Conservation (phyloP, 2,113 vertebrate genomes). For the Parus major region DNA sequence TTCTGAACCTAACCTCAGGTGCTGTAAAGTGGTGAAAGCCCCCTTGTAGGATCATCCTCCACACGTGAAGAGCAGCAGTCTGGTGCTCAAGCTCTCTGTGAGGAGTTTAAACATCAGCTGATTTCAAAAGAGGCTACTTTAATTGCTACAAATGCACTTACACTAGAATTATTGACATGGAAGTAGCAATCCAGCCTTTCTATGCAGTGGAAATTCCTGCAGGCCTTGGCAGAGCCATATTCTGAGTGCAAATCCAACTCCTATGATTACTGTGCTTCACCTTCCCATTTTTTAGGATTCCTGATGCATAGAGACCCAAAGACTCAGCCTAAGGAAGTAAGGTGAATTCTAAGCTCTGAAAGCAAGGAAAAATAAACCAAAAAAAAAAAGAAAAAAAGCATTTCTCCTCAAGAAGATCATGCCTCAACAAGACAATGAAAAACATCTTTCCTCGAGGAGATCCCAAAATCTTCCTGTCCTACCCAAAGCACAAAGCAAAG, state of each 20-base stretch:
- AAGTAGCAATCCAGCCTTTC: neutral
- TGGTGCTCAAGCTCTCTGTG: neutral
- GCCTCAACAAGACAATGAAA: neutral
- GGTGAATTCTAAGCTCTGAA: neutral
- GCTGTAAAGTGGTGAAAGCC: neutral
- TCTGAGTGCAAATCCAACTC: neutral
- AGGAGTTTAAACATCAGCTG: neutral
- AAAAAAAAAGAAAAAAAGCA: rapidly evolving
- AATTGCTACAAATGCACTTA: neutral
- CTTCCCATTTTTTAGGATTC: neutral
- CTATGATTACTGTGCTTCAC: neutral
- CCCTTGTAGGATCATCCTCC: neutral
- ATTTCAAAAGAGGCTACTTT: neutral
- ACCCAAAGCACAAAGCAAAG: neutral
- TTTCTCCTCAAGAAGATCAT: neutral
- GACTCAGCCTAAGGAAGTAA: neutral
- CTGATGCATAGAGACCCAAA: neutral
- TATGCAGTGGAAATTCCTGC: neutral
- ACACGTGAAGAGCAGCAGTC: neutral
- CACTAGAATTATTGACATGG: neutral
- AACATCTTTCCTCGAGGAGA: neutral
- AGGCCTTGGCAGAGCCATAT: neutral
- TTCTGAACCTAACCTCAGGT: neutral
- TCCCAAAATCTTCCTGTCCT: neutral
- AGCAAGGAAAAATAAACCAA: neutral